A percentile compares a stretch with the other conserved stretches of the same genome.
Evolutionary conservation across 2,113 vertebrate species (phyloP).

Genomic region (Emydura subglobosa): DNA sequence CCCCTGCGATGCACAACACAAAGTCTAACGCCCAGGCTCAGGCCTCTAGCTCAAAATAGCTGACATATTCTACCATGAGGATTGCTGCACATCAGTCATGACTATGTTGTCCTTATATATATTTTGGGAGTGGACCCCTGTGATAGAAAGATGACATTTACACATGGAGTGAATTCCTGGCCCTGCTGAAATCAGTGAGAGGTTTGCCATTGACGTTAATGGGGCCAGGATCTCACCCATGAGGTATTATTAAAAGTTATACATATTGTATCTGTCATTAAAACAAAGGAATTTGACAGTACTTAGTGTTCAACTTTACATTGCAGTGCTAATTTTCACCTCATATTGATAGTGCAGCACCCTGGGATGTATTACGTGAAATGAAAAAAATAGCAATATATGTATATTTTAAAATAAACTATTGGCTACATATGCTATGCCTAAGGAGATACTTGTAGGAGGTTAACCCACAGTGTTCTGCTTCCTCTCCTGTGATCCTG

Average conservation of each 20-base stretch:
- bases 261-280: not conserved
- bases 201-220: not conserved
- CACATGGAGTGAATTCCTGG: not conserved
- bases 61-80: not conserved
- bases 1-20: not conserved
- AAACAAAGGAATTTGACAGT: not conserved
- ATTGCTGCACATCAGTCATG: not conserved
- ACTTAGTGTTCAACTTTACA: not conserved
- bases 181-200: no score
- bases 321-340: not conserved
- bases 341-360: not conserved
- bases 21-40: not conserved
- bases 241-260: not conserved
- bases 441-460: not conserved
- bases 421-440: accelerated
- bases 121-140: not conserved
- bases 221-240: not conserved
- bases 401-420: not conserved
- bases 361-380: not conserved
- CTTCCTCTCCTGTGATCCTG: not conserved
- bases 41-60: not conserved
- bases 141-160: not conserved
- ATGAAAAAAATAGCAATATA: not conserved
- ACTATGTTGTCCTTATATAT: not conserved
- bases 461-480: not conserved